Conservation (phyloP, 2,797 vertebrate species). For the Periparus ater region DNA sequence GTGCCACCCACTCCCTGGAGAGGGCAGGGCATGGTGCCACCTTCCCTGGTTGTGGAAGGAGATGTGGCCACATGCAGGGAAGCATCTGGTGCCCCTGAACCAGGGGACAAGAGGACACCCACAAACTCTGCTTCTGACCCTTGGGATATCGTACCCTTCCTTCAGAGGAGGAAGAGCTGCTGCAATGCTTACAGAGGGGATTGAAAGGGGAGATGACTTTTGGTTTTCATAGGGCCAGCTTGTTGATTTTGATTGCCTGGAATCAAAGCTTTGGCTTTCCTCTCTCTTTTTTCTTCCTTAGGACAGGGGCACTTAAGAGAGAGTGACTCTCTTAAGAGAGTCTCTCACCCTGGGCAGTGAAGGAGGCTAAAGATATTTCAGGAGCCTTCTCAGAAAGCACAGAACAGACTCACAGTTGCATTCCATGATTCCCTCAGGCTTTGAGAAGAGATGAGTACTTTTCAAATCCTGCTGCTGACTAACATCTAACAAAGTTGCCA, state of each 20-base stretch:
- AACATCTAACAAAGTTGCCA: background rate
- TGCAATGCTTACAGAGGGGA: background rate
- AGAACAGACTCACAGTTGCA: background rate
- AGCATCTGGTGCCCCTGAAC: background rate
- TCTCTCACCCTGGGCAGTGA: background rate
- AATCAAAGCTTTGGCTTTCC: background rate
- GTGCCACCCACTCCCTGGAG: background rate
- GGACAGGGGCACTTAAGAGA: background rate
- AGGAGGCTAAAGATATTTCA: background rate
- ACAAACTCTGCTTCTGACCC: background rate
- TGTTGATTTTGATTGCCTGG: background rate
- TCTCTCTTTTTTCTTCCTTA: background rate
- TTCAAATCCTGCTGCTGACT: background rate
- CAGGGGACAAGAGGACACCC: background rate
- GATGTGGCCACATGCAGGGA: fast-evolving
- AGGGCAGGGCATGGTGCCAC: background rate
- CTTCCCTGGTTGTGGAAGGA: background rate
- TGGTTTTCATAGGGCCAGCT: background rate
- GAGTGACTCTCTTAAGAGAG: background rate
- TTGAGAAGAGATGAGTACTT: background rate
- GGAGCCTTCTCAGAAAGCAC: background rate
- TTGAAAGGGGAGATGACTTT: background rate
- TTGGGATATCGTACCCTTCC: background rate
- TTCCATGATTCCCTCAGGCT: background rate
- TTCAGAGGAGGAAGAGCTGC: background rate